Base-by-base conservation (phyloP, 2,888 invertebrate species). In the Tigriopus californicus region DNA sequence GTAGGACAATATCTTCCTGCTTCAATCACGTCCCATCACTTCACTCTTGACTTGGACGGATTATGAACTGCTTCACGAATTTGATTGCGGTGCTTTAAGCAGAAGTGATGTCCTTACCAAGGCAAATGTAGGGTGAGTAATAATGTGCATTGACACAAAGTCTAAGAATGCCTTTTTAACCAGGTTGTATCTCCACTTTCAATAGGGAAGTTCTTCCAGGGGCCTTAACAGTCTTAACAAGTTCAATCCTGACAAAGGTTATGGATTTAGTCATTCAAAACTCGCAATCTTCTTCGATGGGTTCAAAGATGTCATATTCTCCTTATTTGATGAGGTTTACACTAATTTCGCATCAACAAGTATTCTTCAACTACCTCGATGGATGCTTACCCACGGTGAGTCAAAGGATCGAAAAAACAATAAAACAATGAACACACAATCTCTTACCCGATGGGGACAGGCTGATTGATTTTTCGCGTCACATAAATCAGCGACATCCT, bases 21-120 rank as follows among this genome's bases (percentile, higher is more conserved):
- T 84, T n/a, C 83, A 88, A 79, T 81, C 83, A 1, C 77, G 87
- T 6, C 83, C 85, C 1, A 79, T 88, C 57, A 86, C 86, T 0
- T 80, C 81, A 0, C 67, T 83, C 33, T 79, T 81, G 64, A 70
- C 76, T 1, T 86, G 85, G 79, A 80, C 79, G 0, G 82, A 86
- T 60, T 83, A 81, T 65, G 88, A 89, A 66, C 68, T 89, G 40
- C 71, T 78, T 4, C 86, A 86, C 66, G 89, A 90, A 70, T 73
- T 83, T 66, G 87, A 88, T 68, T 71, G 76, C 0, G 75, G 83
- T 0, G 70, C 81, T 3, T 75, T 81, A 66, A 75, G 79, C 0
- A 79, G 81, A 24, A 75, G 77, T n/a, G 81, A 82, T 62, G 70
- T 80, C 0, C 68, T 76, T 24, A 81, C 83, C 0, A 80, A 80